Evolutionary conservation across 64 coral and sea anemone genomes (phyloP), one percentile per base, ranked within the genome.

Genomic region (Stichodactyla helianthus): DNA sequence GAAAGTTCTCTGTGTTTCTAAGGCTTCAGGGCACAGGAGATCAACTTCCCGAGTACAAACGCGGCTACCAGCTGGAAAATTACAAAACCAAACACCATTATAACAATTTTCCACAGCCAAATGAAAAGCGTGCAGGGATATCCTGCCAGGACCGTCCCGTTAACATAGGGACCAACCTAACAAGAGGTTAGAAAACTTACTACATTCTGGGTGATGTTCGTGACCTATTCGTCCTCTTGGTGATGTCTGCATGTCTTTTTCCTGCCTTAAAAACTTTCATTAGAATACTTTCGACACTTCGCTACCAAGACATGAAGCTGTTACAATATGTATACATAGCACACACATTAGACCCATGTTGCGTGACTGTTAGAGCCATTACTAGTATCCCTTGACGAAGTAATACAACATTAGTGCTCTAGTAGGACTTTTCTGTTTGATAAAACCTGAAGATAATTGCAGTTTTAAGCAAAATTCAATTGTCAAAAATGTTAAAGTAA

Each of bases 201-300:
- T 15, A 52, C 78, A 81, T 81, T 81, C 78, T 52, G 78, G 78
- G 20, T 81, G 78, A 8, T 6, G 19, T 81, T 81, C 78, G 19
- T 81, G 78, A 54, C 51, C 50, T 51, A 81, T 81, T 20, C 50
- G 51, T 20, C 35, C 15, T 54, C 50, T 17, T 52, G 78, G 78
- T 54, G 78, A 52, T 81, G 78, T 81, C 78, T 81, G 78, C 78
- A 81, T 81, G 77, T 53, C 7, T 71, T 20, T 54, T 81, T 54
- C 18, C 50, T 20, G 19, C 18, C 0, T 14, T 52, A 81, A 51
- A 52, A 18, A 8, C 12, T 51, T 53, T 16, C 12, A 54, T 53
- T 52, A 20, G 22, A 18, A 65, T 65, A 65, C 18, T 65, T 65
- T 65, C 19, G 27, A 19, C 7, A 52, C 78, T 81, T 81, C 78